Conservation (phyloP, 1,140 invertebrate genomes). For the Myzus persicae region DNA sequence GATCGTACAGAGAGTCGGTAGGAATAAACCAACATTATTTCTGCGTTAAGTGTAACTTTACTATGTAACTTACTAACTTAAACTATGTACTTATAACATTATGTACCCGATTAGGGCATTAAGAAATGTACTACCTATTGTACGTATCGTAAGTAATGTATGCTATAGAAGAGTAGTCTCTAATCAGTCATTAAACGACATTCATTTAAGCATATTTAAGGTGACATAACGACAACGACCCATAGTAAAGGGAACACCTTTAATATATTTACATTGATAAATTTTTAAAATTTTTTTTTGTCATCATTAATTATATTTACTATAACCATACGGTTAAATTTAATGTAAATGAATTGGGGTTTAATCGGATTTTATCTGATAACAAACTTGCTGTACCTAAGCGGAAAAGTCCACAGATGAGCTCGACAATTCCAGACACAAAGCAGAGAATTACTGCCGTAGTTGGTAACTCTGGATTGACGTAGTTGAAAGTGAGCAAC, state of each 20-base stretch:
- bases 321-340: not conserved
- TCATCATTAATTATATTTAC: not conserved
- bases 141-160: not conserved
- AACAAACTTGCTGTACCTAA: slow-evolving; percentile 67
- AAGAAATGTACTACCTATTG: not conserved
- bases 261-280: not conserved
- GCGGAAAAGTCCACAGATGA: slow-evolving; percentile 76
- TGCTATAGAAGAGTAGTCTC: not conserved
- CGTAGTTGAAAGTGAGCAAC: slow-evolving; percentile 69
- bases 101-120: not conserved
- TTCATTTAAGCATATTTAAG: not conserved
- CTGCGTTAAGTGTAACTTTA: no score
- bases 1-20: no score
- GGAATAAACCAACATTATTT: not conserved
- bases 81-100: not conserved
- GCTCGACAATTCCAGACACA: slow-evolving; percentile 73
- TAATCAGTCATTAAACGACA: not conserved
- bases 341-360: not conserved
- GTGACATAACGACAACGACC: not conserved
- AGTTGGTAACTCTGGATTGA: slow-evolving; percentile 65
- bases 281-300: not conserved
- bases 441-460: slow-evolving; percentile 80
- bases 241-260: no score
- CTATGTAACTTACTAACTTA: not conserved
- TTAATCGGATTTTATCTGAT: not conserved